Evolutionary conservation across 2,797 vertebrate genomes (phyloP).

Genomic region (Phrynocephalus forsythii): DNA sequence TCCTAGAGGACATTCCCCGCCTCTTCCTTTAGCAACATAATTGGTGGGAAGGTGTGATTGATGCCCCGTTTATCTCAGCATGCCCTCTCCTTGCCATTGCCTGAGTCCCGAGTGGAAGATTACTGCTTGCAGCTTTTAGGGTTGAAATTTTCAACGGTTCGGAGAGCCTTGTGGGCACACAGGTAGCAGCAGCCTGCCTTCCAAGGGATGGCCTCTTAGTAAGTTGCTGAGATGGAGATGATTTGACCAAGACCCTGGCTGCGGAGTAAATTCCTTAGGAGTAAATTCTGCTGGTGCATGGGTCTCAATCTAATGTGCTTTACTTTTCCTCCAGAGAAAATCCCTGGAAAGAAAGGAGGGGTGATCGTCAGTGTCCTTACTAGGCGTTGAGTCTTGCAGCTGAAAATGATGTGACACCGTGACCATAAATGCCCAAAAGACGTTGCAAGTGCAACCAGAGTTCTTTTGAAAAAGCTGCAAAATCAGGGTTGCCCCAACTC

Average conservation of each 20-base stretch:
- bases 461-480: not conserved
- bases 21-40: constrained; percentile 60
- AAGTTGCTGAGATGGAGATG: constrained; percentile 50
- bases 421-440: not conserved
- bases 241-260: constrained; percentile 1
- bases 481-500: not conserved
- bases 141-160: constrained; percentile 52
- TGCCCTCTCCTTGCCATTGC: constrained; percentile 68
- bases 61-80: constrained; percentile 68
- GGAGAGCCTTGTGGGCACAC: constrained; percentile 44
- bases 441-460: too few species aligned
- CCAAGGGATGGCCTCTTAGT: constrained; percentile 50
- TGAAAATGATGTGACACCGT: not conserved
- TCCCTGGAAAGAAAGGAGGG: not conserved
- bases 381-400: not conserved
- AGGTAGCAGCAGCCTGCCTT: constrained; percentile 64
- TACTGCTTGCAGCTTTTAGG: constrained; percentile 58
- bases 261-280: not conserved
- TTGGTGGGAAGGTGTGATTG: constrained; percentile 73
- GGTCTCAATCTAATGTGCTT: not conserved
- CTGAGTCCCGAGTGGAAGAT: constrained; percentile 72
- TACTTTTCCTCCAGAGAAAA: not conserved
- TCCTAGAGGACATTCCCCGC: constrained; percentile 57
- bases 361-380: not conserved
- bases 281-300: constrained; percentile 1